Base-by-base conservation (phyloP, 2,888 invertebrate genomes). In the Melanargia galathea region DNA sequence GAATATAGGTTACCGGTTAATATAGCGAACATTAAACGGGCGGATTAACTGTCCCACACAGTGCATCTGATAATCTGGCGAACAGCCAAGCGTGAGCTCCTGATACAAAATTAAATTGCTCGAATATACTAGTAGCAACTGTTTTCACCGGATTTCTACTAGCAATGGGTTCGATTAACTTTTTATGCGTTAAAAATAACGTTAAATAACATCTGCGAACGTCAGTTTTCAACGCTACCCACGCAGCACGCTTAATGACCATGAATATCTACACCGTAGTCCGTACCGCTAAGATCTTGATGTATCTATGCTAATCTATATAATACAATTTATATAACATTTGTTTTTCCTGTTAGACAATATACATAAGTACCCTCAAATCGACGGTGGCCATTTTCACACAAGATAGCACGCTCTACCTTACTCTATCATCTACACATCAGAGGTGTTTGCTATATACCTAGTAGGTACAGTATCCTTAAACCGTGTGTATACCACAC, bases 51-150 rank as follows among this genome's bases (percentile, higher is more conserved):
- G 61, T 49, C 55, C 57, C 46, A 35, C 51, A 18, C 43, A 48
- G 35, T 38, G 52, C 63, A 65, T 65, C 45, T 64, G 52, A 58
- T 57, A 51, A 33, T 57, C 43, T 67, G 73, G 72, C 71, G 22
- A 20, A 2, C 22, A 40, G 66, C 70, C 71, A 72, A 70, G n/a
- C 40, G 30, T 46, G 67, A 65, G 61, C 62, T 46, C 54, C 56
- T 30, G 62, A 65, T 65, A 62, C 64, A 63, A 65, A 65, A 68
- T 62, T 57, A 65, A 66, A 67, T 67, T 56, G 61, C 56, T 65
- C 60, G 38, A 57, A 64, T 62, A 63, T 11, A 45, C 45, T 30
- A 38, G 43, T 43, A 51, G 43, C 45, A 62, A 56, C 48, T 58
- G 45, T 59, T 55, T 43, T 38, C 56, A 54, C 49, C 54, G 51